Percentiles rank a stretch among this genome's conserved stretches.
These are phyloP conservation scores for Phoxinus dragarum DNA, from an alignment of 2,797 vertebrate genomes.

Conservation along the genomic window DNA sequence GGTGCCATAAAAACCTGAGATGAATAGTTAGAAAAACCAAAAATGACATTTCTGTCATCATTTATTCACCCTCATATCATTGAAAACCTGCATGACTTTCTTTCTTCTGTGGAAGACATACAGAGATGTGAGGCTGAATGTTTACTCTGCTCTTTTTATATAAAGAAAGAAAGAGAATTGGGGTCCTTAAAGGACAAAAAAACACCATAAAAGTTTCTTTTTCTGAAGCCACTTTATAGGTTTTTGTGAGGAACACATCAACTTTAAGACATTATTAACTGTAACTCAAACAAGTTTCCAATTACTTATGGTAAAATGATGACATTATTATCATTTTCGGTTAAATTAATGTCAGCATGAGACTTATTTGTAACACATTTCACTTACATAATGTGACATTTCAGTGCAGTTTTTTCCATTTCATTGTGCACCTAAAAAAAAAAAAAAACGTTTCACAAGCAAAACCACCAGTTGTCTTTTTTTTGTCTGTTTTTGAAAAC, in stretches of 20 bases:
- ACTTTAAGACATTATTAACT: neutral
- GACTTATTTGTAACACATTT: no score
- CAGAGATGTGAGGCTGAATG: neutral
- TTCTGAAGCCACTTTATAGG: neutral
- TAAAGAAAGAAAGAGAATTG: neutral
- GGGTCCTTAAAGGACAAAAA: neutral
- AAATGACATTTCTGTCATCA: no score
- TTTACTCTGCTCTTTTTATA: neutral
- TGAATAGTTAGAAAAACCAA: neutral
- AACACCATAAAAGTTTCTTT: no score
- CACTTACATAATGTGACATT: neutral
- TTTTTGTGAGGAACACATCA: neutral
- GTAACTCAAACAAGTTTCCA: neutral
- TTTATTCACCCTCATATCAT: neutral
- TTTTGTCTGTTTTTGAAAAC: neutral
- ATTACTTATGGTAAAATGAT: neutral
- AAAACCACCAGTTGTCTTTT: neutral
- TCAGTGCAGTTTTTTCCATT: neutral
- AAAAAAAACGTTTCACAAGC: neutral
- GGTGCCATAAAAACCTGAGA: neutral
- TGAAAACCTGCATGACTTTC: neutral
- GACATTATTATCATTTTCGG: neutral
- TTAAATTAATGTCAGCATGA: neutral
- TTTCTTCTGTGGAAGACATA: neutral
- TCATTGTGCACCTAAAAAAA: neutral